Conservation (phyloP, 2,113 vertebrate genomes). For the Hippocampus abdominalis region DNA sequence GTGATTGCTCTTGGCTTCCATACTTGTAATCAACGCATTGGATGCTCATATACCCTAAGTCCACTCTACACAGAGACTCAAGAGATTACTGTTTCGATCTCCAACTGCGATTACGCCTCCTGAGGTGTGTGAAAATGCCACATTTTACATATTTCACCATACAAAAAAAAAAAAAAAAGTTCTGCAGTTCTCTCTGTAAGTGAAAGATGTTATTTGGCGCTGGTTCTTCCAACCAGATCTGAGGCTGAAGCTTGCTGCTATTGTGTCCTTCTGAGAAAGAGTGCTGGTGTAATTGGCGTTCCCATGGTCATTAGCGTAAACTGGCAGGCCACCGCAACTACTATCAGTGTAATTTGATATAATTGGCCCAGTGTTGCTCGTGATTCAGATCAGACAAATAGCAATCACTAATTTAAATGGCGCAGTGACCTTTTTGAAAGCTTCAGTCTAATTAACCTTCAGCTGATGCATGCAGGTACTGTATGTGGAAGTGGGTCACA, state of each 20-base stretch:
- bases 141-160: conserved; percentile 73
- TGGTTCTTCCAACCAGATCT: conserved; percentile 15
- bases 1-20: conserved; percentile 39
- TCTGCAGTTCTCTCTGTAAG: conserved; percentile 35
- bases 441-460: conserved; percentile 68
- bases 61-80: conserved; percentile 39
- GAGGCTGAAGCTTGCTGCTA: conserved; percentile 13
- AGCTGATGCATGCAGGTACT: conserved; percentile 47
- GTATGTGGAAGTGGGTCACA: conserved; percentile 47
- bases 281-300: conserved; percentile 66
- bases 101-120: conserved; percentile 68
- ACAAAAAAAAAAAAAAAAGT: conserved; percentile 8
- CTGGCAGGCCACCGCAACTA: conserved; percentile 52
- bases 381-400: conserved; percentile 72
- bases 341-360: conserved; percentile 72
- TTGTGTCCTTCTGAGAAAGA: conserved; percentile 41
- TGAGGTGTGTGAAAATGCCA: conserved; percentile 69
- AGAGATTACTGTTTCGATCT: conserved; percentile 54
- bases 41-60: conserved; percentile 38
- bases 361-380: conserved; percentile 65
- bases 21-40: conserved; percentile 54
- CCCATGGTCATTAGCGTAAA: conserved; percentile 58
- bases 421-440: conserved; percentile 62
- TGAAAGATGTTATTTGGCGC: conserved; percentile 12
- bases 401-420: conserved; percentile 61